A percentile compares a stretch with the other conserved stretches of the same genome.
Conservation (phyloP, 2,113 vertebrate species). For the Macrotis lagotis region DNA sequence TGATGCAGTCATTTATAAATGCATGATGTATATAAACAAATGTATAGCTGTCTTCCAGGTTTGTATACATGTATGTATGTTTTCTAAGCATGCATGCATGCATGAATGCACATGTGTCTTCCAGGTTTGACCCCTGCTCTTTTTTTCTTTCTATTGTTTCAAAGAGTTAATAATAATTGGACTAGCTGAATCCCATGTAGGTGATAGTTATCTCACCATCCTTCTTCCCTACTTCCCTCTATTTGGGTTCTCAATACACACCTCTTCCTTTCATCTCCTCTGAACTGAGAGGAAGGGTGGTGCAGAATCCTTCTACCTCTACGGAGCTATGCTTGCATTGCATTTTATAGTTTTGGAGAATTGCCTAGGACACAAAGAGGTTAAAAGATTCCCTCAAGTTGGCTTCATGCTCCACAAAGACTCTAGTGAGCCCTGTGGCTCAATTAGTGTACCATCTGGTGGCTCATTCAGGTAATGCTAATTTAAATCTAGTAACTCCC, state of each 20-base stretch:
- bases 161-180: no score
- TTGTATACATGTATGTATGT: no score
- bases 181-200: background rate
- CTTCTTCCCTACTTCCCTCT: background rate
- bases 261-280: background rate
- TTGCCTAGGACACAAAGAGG: background rate
- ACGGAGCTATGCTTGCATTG: background rate
- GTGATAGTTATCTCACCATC: background rate
- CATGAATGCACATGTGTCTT: background rate
- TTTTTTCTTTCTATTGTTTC: background rate
- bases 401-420: background rate
- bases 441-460: background rate
- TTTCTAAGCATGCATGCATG: no score
- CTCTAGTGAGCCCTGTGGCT: background rate
- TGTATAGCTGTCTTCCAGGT: no score
- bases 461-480: background rate
- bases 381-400: background rate
- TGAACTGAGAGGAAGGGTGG: background rate
- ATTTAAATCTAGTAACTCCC: no score
- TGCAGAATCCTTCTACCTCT: background rate
- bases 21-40: no score
- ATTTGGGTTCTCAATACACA: background rate
- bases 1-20: no score
- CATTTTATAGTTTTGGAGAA: background rate
- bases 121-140: background rate